Evolutionary conservation across 2,113 vertebrate species (phyloP).

Genomic region (Sciurus niger): DNA sequence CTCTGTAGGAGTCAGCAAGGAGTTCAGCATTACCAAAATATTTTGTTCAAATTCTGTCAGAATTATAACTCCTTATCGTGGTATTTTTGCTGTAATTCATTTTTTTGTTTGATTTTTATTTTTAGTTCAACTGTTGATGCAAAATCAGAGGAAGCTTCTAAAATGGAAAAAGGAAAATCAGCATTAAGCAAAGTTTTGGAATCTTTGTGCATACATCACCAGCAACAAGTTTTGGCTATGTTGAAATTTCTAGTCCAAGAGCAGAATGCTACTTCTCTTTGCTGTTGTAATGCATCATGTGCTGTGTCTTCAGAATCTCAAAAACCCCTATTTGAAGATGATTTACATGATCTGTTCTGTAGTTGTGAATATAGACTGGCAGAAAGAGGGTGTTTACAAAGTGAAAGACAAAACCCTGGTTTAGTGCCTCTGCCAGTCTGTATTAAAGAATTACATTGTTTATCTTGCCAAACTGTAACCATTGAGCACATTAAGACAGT

Average conservation of each 20-base stretch:
- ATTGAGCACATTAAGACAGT: conserved; percentile 88
- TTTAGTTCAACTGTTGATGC: conserved; percentile 93
- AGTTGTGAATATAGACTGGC: conserved; percentile 88
- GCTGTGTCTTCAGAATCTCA: conserved; percentile 85
- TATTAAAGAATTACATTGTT: conserved; percentile 91
- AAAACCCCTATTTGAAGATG: conserved; percentile 87
- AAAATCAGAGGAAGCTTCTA: conserved; percentile 92
- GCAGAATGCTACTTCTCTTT: conserved; percentile 85
- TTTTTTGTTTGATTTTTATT: conserved; percentile 93
- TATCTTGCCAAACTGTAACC: conserved; percentile 91
- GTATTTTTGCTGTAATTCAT: conserved; percentile 91
- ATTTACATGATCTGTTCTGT: conserved; percentile 86
- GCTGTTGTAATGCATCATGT: conserved; percentile 86
- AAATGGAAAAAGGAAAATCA: conserved; percentile 91
- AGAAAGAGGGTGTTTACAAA: conserved; percentile 90
- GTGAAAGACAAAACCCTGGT: conserved; percentile 87
- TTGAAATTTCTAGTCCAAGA: conserved; percentile 92
- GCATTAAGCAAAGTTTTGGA: conserved; percentile 93
- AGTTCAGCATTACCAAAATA: conserved; percentile 71
- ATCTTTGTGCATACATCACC: conserved; percentile 92
- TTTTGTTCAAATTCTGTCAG: conserved; percentile 83
- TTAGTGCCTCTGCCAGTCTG: conserved; percentile 88
- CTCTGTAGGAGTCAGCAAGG: conserved; percentile 48
- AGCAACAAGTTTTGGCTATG: conserved; percentile 91
- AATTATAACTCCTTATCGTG: conserved; percentile 82